Conservation (phyloP, 2,113 vertebrate genomes). For the Solea solea region DNA sequence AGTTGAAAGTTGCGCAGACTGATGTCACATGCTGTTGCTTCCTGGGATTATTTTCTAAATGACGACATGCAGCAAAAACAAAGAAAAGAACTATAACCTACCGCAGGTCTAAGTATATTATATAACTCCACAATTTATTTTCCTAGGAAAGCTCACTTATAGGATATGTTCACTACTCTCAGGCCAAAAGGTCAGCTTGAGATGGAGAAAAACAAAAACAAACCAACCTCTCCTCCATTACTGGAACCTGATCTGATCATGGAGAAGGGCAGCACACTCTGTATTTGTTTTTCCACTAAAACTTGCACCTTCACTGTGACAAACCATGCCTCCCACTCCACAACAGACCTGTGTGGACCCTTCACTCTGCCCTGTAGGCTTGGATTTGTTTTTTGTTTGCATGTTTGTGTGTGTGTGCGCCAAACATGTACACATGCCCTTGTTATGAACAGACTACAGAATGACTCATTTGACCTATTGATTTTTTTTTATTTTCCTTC, state of each 20-base stretch:
- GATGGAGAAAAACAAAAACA: conserved; percentile 60
- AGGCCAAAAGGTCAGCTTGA: conserved; percentile 40
- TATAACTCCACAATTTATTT: conserved; percentile 6
- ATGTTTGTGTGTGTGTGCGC: conserved; percentile 30
- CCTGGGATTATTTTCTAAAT: too few relatives aligned
- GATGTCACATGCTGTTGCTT: too few relatives aligned
- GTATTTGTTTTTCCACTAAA: conserved; percentile 54
- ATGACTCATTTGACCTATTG: conserved; percentile 59
- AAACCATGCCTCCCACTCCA: conserved; percentile 72
- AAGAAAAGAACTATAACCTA: not conserved
- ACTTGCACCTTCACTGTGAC: conserved; percentile 64
- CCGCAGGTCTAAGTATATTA: conserved; percentile 1
- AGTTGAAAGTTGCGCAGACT: too few relatives aligned
- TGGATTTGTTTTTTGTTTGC: not conserved
- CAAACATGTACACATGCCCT: conserved; percentile 58
- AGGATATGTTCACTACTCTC: conserved; percentile 6
- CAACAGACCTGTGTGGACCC: conserved; percentile 58
- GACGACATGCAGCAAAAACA: not conserved
- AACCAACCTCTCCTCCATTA: conserved; percentile 41
- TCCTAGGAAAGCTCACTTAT: conserved; percentile 6
- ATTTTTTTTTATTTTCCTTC: conserved; percentile 10
- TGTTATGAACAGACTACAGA: conserved; percentile 42
- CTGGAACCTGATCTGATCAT: conserved; percentile 29
- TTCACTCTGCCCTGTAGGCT: conserved; percentile 60
- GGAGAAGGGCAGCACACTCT: conserved; percentile 23